Evolutionary conservation across 2,888 invertebrate species (phyloP).

Genomic region (Congeria kusceri): DNA sequence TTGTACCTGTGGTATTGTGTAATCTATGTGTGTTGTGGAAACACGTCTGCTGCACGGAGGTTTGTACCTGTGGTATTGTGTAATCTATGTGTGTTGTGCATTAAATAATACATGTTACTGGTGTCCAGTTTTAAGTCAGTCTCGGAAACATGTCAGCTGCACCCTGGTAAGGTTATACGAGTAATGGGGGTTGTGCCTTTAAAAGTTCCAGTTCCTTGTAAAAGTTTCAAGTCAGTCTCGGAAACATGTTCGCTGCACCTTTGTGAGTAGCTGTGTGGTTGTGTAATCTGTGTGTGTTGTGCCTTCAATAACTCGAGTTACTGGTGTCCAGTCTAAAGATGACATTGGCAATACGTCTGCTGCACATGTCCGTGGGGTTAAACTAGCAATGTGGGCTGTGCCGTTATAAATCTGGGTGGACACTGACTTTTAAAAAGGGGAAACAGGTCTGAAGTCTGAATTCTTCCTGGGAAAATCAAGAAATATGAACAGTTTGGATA

Average conservation of each 20-base stretch:
- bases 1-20: too few species aligned
- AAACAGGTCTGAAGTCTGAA: too few species aligned
- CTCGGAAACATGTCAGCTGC: slow-evolving; percentile 93
- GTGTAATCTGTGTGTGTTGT: too few species aligned
- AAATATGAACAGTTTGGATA: too few species aligned
- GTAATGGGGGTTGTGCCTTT: too few species aligned
- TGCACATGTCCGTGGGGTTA: too few species aligned
- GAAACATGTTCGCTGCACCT: slow-evolving; percentile 95
- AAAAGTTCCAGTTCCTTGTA: slow-evolving; percentile 75
- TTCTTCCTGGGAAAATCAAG: too few species aligned
- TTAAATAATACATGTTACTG: slow-evolving; percentile 89
- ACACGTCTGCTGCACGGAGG: background rate
- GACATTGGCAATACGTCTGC: background rate
- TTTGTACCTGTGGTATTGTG: background rate
- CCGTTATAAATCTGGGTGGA: too few species aligned
- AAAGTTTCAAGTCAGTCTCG: slow-evolving; percentile 93
- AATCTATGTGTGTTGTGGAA: background rate
- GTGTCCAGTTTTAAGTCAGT: slow-evolving; percentile 93
- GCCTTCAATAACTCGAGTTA: too few species aligned
- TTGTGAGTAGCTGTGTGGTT: slow-evolving; percentile 78
- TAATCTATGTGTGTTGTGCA: slow-evolving; percentile 91
- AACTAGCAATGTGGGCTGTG: too few species aligned
- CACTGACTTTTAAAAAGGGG: too few species aligned
- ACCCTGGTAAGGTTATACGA: slow-evolving; percentile 89
- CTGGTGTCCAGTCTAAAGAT: background rate